Evolutionary conservation across 2,888 invertebrate genomes (phyloP), one percentile per base, ranked within the genome.

Genomic region (Drosophila algonquin): DNA sequence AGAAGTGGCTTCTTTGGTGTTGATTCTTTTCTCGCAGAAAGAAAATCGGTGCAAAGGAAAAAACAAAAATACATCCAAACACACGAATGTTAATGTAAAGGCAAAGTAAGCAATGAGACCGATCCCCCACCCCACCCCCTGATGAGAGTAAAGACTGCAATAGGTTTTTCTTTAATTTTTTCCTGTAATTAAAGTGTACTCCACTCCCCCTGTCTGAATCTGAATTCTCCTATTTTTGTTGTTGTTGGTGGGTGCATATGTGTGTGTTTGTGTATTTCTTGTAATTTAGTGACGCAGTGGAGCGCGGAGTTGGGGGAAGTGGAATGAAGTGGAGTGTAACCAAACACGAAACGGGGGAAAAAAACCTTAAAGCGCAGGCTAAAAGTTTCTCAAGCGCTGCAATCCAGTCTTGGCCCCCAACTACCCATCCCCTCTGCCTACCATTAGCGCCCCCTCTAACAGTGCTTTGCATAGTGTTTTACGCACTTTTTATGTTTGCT

Each of bases 241-340:
- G 27, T 53, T 70, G 14, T 45, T 57, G 18, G 58, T 52, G 47
- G 46, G 47, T 65, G 27, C 53, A 46, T 54, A 27, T 73, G 59
- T 64, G 48, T 48, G 16, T 53, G 62, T 64, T 50, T 50, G 63
- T 67, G 60, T 69, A 63, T 77, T 63, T 71, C 75, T 83, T 86
- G 75, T 77, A 83, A 87, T 83, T 87, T 84, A 65, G 84, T 87
- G 85, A 87, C 80, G 82, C 88, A 80, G 80, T 77, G 86, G 69
- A 85, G 88, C 86, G 82, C 48, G 47, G 68, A 69, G 53, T 44
- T 44, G 48, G 59, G 67, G 73, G 63, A 70, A 62, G 60, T 65
- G 62, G 78, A 74, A 62, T 77, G 63, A 84, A 79, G 77, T 83
- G 81, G 74, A 84, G 87, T 87, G 77, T 84, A 77, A 76, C 74